phyloP scores from a whole-genome alignment of 2,797 vertebrate species.

The Petrocephalus schoutedeni region DNA sequence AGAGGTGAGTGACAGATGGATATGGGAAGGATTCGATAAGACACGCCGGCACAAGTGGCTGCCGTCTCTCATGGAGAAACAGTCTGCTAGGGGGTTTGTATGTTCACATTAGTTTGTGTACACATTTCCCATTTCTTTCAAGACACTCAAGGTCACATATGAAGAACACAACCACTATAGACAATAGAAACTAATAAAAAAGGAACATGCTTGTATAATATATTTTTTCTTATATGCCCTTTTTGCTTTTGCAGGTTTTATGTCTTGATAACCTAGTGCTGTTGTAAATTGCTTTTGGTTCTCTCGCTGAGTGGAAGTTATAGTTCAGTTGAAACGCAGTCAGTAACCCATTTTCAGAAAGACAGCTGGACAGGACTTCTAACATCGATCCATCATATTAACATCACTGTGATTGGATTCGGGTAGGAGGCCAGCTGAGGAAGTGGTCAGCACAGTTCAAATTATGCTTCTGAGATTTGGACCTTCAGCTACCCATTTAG shows the following conservation, averaged over 20 bases:
- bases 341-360: background rate
- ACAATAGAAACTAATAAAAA: background rate
- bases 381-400: background rate
- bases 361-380: background rate
- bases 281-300: background rate
- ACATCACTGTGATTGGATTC: background rate
- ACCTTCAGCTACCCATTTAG: background rate
- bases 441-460: background rate
- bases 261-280: background rate
- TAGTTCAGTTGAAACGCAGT: background rate
- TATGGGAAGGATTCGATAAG: background rate
- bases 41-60: background rate
- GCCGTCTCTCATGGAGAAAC: background rate
- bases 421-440: background rate
- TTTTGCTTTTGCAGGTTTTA: background rate
- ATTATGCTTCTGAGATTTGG: background rate
- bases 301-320: background rate
- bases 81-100: background rate
- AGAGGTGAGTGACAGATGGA: constrained; percentile 65
- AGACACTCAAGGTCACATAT: background rate
- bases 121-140: background rate
- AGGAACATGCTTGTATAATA: background rate
- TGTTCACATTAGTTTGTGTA: background rate
- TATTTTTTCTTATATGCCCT: background rate
- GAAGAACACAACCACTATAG: background rate